phyloP scores from a whole-genome alignment of 2,113 vertebrate genomes.

The Onychorhynchus coronatus region DNA sequence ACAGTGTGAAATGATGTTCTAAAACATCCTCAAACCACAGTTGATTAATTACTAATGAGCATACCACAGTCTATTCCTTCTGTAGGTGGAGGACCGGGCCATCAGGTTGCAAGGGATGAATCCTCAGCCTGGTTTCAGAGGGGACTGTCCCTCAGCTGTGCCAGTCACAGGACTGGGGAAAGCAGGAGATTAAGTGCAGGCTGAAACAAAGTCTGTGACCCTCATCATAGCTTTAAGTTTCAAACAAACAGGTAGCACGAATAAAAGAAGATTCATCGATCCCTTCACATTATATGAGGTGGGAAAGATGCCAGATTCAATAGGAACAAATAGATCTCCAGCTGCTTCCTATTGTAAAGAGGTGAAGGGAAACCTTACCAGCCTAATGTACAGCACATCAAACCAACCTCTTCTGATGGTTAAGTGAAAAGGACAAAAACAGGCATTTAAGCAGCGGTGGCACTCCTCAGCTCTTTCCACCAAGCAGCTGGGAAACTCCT shows the following conservation, averaged over 20 bases:
- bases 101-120: background rate
- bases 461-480: background rate
- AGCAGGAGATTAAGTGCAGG: background rate
- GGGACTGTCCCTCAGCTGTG: background rate
- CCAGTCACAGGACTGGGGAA: background rate
- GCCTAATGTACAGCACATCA: background rate
- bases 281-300: background rate
- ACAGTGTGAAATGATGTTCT: background rate
- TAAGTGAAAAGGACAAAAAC: slow-evolving; percentile 22
- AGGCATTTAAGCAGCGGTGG: background rate
- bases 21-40: background rate
- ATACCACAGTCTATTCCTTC: background rate
- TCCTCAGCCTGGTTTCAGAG: background rate
- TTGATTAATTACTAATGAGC: slow-evolving; percentile 3
- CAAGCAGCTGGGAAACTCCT: slow-evolving; percentile 6
- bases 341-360: background rate
- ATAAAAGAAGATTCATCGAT: slow-evolving; percentile 17
- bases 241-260: background rate
- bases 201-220: background rate
- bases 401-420: background rate
- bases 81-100: background rate
- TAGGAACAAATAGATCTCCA: slow-evolving; percentile 30
- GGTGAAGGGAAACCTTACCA: slow-evolving; percentile 34
- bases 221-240: background rate
- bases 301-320: slow-evolving; percentile 17